These are phyloP conservation scores for Columba guinea DNA, from an alignment of 2,797 vertebrate genomes.

Conservation along the genomic window DNA sequence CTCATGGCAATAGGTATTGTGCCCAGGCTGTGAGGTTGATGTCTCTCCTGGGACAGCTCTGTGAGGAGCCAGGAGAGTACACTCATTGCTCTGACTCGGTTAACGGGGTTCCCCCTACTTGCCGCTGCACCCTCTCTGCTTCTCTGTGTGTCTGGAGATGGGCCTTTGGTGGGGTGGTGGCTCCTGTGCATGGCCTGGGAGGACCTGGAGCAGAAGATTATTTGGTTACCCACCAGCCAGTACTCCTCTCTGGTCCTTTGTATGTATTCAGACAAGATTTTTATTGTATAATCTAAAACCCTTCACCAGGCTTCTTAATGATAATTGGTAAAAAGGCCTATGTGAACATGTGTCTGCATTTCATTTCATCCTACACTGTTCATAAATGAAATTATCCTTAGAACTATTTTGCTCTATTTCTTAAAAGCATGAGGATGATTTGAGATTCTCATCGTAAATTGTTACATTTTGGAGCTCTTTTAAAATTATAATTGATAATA, in stretches of 20 bases:
- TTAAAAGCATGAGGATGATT: neutral
- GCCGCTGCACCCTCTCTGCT: neutral
- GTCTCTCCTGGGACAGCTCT: neutral
- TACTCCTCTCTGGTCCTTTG: neutral
- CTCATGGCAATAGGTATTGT: neutral
- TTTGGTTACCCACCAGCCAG: neutral
- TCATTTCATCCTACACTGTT: neutral
- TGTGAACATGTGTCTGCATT: neutral
- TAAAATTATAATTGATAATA: neutral
- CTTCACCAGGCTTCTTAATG: neutral
- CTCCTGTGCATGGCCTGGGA: neutral
- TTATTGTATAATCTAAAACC: neutral
- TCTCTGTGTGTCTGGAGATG: neutral
- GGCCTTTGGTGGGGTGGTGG: neutral
- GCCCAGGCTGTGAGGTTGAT: neutral
- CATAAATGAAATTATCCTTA: neutral
- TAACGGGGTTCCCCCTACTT: neutral
- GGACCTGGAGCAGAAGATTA: neutral
- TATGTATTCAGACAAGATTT: neutral
- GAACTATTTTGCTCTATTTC: neutral
- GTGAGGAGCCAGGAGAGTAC: neutral
- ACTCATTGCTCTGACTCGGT: neutral
- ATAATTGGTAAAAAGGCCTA: neutral
- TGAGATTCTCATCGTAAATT: neutral
- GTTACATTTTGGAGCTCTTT: neutral